These are phyloP conservation scores for Lordiphosa mommai DNA, from an alignment of 1,140 invertebrate species.

Conservation along the genomic window DNA sequence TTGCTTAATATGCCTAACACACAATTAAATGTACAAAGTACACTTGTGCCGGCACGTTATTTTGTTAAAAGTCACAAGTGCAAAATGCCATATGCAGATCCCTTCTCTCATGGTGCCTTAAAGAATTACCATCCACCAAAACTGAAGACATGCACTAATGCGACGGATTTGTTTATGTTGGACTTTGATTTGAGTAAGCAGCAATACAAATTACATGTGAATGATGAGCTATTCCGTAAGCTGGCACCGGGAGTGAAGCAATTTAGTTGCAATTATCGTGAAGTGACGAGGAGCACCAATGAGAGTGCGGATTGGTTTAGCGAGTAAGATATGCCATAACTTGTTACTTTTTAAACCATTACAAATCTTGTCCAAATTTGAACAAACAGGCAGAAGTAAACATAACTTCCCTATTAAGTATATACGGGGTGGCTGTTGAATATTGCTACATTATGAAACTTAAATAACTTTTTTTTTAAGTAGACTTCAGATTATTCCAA, in stretches of 20 bases:
- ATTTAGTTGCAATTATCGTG: conserved; percentile 15
- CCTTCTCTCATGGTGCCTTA: conserved; percentile 9
- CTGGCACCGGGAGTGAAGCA: neutral
- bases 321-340: conserved; percentile 2
- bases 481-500: no score
- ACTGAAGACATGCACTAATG: conserved; percentile 12
- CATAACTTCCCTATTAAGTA: no score
- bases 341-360: neutral
- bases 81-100: conserved; percentile 35
- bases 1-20: neutral
- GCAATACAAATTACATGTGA: conserved; percentile 11
- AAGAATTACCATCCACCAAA: conserved; percentile 6
- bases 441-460: no score
- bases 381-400: no score
- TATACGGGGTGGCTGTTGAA: no score
- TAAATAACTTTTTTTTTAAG: no score
- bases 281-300: neutral
- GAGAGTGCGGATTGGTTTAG: neutral
- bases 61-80: conserved; percentile 39
- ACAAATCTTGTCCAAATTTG: no score
- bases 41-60: conserved; percentile 2
- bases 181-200: conserved; percentile 2
- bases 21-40: neutral
- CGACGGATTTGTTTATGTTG: conserved; percentile 7
- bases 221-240: neutral